These are phyloP conservation scores for Kryphioiulus occultus DNA, from an alignment of 2,888 invertebrate genomes.

Conservation along the genomic window DNA sequence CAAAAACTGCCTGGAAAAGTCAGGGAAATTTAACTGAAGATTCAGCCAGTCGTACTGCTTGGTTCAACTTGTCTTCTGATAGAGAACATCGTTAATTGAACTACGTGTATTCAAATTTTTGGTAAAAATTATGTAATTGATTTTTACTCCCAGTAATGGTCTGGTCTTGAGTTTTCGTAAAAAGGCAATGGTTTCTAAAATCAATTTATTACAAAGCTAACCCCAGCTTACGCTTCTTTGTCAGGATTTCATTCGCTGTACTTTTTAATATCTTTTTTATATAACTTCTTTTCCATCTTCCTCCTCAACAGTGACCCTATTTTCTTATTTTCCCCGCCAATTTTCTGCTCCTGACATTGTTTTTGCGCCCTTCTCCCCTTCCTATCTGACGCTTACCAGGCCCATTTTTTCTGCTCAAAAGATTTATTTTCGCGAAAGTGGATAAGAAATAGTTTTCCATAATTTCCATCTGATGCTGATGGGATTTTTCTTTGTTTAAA, in stretches of 20 bases:
- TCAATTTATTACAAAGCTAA: background rate
- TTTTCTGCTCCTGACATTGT: background rate
- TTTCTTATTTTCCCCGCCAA: background rate
- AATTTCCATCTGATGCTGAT: constrained; percentile 30
- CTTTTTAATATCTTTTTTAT: background rate
- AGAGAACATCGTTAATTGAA: too few species aligned
- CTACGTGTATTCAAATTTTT: too few species aligned
- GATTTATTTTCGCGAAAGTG: constrained; percentile 1
- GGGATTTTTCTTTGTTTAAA: constrained; percentile 19
- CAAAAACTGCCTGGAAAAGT: too few species aligned
- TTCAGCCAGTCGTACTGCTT: too few species aligned
- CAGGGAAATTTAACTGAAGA: too few species aligned
- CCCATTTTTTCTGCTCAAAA: background rate
- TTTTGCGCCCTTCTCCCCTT: background rate
- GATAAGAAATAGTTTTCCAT: constrained; percentile 26
- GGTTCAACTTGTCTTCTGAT: too few species aligned
- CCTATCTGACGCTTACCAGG: background rate
- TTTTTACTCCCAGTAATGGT: too few species aligned
- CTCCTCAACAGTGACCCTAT: background rate
- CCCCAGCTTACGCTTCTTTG: background rate
- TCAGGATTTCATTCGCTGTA: background rate
- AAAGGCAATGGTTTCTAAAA: background rate
- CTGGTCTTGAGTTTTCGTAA: too few species aligned
- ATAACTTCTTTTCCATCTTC: background rate
- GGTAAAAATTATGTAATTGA: too few species aligned